Conservation (phyloP, 1,140 invertebrate species). For the Drosophila punjabiensis region DNA sequence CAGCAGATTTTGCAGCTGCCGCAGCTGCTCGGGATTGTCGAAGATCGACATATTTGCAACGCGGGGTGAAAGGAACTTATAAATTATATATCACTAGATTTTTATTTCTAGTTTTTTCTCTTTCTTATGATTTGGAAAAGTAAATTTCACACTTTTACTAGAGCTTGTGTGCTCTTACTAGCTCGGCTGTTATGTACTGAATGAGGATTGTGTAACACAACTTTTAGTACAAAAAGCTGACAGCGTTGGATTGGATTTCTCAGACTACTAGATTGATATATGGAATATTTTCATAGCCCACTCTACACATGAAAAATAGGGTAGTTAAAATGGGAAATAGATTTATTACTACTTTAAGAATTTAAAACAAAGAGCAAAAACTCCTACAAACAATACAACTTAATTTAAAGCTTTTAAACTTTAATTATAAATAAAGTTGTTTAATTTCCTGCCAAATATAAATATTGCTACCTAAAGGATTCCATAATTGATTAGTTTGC, state of each 20-base stretch:
- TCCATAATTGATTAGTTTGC: background rate
- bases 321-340: background rate
- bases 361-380: background rate
- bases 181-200: constrained; percentile 15
- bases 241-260: constrained; percentile 17
- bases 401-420: background rate
- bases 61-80: background rate
- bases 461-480: background rate
- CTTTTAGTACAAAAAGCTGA: constrained; percentile 1
- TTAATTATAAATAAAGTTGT: background rate
- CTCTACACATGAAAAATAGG: background rate
- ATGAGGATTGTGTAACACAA: constrained; percentile 15
- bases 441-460: background rate
- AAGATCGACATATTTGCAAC: constrained; percentile 68
- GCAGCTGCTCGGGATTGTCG: constrained; percentile 73
- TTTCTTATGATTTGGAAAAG: background rate
- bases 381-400: background rate
- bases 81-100: background rate
- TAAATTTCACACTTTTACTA: background rate
- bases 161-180: constrained; percentile 7
- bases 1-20: constrained; percentile 60
- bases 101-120: background rate
- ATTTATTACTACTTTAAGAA: background rate
- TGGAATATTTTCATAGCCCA: constrained; percentile 10
- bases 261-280: constrained; percentile 23